A percentile compares a stretch with the other conserved stretches of the same genome.
phyloP scores from a whole-genome alignment of 2,113 vertebrate species.

The Neodon shergylaensis region DNA sequence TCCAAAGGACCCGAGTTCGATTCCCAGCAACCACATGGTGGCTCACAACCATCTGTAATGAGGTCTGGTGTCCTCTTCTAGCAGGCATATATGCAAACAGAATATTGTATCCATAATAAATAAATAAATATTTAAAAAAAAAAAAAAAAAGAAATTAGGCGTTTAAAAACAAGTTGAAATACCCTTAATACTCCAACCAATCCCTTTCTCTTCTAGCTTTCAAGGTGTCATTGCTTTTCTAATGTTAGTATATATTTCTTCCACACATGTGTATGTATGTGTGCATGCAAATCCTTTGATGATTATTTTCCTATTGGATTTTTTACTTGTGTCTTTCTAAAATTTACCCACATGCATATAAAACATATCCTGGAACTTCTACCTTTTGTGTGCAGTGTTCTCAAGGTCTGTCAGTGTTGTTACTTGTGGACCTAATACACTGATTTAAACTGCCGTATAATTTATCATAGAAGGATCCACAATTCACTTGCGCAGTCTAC shows the following conservation, averaged over 20 bases:
- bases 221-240: neutral
- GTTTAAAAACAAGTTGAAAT: neutral
- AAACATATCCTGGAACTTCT: neutral
- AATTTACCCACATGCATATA: neutral
- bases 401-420: conserved; percentile 12
- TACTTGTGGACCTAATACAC: neutral
- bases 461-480: neutral
- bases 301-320: conserved; percentile 12
- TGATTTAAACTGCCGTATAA: neutral
- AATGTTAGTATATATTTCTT: neutral
- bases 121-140: no score
- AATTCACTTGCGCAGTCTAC: neutral
- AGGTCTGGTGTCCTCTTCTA: no score
- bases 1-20: no score
- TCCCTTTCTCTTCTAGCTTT: neutral
- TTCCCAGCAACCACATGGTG: no score
- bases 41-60: no score
- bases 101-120: no score
- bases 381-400: conserved; percentile 34
- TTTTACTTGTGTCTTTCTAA: conserved; percentile 11
- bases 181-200: neutral
- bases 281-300: neutral
- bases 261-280: neutral
- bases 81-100: no score
- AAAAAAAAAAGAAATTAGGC: neutral